A percentile compares a stretch with the other conserved stretches of the same genome.
phyloP scores from a whole-genome alignment of 2,113 vertebrate species.

The Centrocercus urophasianus region DNA sequence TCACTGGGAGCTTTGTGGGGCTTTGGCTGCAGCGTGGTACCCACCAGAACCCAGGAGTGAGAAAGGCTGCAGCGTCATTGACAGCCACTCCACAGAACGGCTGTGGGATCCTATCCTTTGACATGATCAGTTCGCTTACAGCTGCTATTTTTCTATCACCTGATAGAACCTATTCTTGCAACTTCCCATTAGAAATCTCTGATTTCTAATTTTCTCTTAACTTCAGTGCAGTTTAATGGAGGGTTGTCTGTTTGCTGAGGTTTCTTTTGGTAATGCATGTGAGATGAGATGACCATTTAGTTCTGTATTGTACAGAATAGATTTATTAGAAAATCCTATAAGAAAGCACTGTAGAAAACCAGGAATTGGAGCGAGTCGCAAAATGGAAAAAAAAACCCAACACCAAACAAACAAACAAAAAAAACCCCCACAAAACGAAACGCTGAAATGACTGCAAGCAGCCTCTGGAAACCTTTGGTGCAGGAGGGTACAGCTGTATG shows the following conservation, averaged over 20 bases:
- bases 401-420: too few relatives aligned
- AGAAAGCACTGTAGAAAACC: not conserved
- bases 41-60: not conserved
- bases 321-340: not conserved
- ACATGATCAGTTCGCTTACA: not conserved
- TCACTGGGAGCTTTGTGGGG: not conserved
- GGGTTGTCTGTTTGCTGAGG: not conserved
- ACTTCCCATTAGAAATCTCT: not conserved
- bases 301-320: not conserved
- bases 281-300: not conserved
- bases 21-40: not conserved
- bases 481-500: rapidly evolving
- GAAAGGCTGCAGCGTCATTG: not conserved
- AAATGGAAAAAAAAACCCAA: not conserved
- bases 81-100: not conserved
- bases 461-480: rapidly evolving
- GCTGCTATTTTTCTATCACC: not conserved
- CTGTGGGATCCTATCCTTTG: not conserved
- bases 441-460: not conserved
- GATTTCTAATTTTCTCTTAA: not conserved
- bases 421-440: not conserved
- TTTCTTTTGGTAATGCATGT: not conserved
- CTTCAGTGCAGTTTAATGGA: not conserved
- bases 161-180: not conserved
- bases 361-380: not conserved